Percentiles rank a stretch among this genome's conserved stretches.
Evolutionary conservation across 2,797 vertebrate species (phyloP).

Genomic region (Fistularia commersonii): DNA sequence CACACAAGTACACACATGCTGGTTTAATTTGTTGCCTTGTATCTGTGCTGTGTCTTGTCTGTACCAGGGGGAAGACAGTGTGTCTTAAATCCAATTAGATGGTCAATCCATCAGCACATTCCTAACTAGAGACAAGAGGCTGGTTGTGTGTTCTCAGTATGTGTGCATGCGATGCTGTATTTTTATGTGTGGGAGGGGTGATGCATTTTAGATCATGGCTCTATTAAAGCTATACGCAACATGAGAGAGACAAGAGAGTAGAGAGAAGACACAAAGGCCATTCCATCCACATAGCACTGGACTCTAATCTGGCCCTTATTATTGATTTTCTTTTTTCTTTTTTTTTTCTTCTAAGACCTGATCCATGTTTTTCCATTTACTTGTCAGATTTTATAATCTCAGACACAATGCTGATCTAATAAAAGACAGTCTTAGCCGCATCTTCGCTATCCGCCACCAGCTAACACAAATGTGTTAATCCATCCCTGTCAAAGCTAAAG

Average conservation of each 20-base stretch:
- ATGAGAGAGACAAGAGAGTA: slow-evolving; percentile 38
- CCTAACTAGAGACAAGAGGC: slow-evolving; percentile 12
- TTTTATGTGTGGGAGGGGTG: background rate
- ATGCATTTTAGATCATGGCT: slow-evolving; percentile 30
- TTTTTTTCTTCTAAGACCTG: slow-evolving; percentile 5
- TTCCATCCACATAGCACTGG: slow-evolving; percentile 13
- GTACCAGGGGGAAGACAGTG: slow-evolving; percentile 19
- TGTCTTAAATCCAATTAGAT: slow-evolving; percentile 48
- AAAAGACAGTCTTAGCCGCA: slow-evolving; percentile 39
- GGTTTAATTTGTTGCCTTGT: slow-evolving; percentile 45
- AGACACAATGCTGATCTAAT: slow-evolving; percentile 64
- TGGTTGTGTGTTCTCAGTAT: slow-evolving; percentile 4
- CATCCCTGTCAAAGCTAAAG: slow-evolving; percentile 17
- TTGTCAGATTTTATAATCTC: slow-evolving; percentile 66
- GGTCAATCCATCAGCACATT: slow-evolving; percentile 42
- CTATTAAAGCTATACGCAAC: slow-evolving; percentile 56
- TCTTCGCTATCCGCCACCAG: slow-evolving; percentile 34
- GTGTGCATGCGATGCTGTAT: background rate
- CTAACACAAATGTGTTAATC: slow-evolving; percentile 47
- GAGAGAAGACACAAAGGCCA: slow-evolving; percentile 40
- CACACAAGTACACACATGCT: slow-evolving; percentile 9
- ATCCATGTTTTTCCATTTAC: slow-evolving; percentile 66
- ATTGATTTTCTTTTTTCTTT: slow-evolving; percentile 33
- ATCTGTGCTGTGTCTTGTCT: slow-evolving; percentile 25
- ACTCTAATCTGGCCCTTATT: slow-evolving; percentile 39